phyloP scores from a whole-genome alignment of 2,113 vertebrate species.

The Romanogobio albipinnatus region DNA sequence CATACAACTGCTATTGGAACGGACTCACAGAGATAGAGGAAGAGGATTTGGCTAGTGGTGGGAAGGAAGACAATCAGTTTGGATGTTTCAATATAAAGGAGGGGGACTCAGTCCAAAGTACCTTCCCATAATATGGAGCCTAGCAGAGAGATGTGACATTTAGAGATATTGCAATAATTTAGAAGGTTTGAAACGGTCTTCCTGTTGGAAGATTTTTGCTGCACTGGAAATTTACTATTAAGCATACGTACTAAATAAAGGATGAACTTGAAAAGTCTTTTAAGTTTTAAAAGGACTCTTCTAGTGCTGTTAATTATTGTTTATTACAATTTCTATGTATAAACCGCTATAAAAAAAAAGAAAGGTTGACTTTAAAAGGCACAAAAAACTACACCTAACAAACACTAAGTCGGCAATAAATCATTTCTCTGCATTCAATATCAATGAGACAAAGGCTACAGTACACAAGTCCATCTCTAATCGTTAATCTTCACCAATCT shows the following conservation, averaged over 20 bases:
- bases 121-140: conserved; percentile 69
- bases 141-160: conserved; percentile 66
- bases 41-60: conserved; percentile 49
- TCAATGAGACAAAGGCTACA: not conserved
- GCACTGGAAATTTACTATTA: not conserved
- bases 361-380: not conserved
- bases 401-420: not conserved
- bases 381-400: not conserved
- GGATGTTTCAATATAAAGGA: conserved; percentile 77
- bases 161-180: not conserved
- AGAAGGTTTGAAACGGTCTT: not conserved
- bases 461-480: not conserved
- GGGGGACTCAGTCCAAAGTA: conserved; percentile 78
- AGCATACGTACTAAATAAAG: not conserved
- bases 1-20: conserved; percentile 71
- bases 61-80: conserved; percentile 68
- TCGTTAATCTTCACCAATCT: not conserved
- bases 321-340: no score
- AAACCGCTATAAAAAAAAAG: no score
- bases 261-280: no score
- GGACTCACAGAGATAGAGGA: conserved; percentile 64
- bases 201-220: not conserved
- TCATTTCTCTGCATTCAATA: not conserved
- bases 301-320: no score
- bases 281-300: no score